These are phyloP conservation scores for Chesias legatella DNA, from an alignment of 2,888 invertebrate species.

Conservation along the genomic window DNA sequence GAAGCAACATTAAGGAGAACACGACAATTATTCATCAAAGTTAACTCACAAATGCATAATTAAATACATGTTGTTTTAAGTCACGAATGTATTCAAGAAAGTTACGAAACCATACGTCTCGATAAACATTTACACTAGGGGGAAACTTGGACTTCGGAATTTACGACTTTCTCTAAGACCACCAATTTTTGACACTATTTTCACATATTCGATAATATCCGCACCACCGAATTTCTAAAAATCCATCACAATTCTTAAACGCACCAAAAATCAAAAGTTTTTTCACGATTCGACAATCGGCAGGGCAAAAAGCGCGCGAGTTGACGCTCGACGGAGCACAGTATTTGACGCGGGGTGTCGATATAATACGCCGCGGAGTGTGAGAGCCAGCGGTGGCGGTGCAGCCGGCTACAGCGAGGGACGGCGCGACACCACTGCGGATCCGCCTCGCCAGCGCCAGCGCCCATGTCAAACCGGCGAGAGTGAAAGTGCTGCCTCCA, in stretches of 20 bases:
- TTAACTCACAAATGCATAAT: conserved; percentile 29
- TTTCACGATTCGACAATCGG: conserved; percentile 59
- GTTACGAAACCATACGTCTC: conserved; percentile 44
- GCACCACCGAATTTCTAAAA: conserved; percentile 1
- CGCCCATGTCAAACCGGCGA: conserved; percentile 52
- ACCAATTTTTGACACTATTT: conserved; percentile 40
- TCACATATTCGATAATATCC: conserved; percentile 28
- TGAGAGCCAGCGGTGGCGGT: conserved; percentile 16
- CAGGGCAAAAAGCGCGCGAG: conserved; percentile 52
- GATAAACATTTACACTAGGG: conserved; percentile 48
- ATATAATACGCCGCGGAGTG: conserved; percentile 43
- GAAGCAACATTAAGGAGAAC: conserved; percentile 6
- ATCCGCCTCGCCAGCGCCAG: conserved; percentile 32
- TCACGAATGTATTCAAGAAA: conserved; percentile 38
- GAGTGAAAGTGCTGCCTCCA: conserved; percentile 74
- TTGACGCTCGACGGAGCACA: conserved; percentile 57
- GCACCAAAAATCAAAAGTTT: conserved; percentile 43
- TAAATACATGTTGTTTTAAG: conserved; percentile 30
- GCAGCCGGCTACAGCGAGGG: conserved; percentile 59
- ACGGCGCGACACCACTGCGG: conserved; percentile 66
- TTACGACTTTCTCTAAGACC: conserved; percentile 57
- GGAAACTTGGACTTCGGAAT: conserved; percentile 47
- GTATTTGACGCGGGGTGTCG: conserved; percentile 55
- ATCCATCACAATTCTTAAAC: conserved; percentile 5
- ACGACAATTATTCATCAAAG: conserved; percentile 24